phyloP scores from a whole-genome alignment of 2,888 invertebrate species.

The Taenaris catops region DNA sequence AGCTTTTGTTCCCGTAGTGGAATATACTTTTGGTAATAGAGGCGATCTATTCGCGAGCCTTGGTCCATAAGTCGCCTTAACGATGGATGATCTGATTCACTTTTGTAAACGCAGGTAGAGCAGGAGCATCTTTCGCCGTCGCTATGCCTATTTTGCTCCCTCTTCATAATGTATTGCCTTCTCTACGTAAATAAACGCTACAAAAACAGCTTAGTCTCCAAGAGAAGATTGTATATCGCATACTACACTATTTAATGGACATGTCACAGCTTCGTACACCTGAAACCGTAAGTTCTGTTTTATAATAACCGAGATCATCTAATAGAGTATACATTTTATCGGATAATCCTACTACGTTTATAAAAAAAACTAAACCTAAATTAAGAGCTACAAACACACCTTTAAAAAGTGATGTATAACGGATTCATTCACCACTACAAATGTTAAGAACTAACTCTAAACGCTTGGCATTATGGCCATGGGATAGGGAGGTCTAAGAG shows the following conservation, averaged over 20 bases:
- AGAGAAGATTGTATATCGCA: not conserved
- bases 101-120: slow-evolving; percentile 38
- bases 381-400: too few species aligned
- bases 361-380: too few species aligned
- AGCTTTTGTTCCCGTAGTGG: slow-evolving; percentile 44
- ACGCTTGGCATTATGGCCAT: too few species aligned
- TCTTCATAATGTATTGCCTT: slow-evolving; percentile 38
- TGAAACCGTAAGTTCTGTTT: slow-evolving; percentile 10
- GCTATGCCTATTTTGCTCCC: slow-evolving; percentile 25
- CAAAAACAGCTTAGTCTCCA: slow-evolving; percentile 2
- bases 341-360: too few species aligned
- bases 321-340: too few species aligned
- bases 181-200: slow-evolving; percentile 17
- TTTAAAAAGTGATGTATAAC: too few species aligned
- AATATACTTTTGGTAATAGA: slow-evolving; percentile 40
- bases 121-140: slow-evolving; percentile 39
- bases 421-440: too few species aligned
- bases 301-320: too few species aligned
- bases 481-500: too few species aligned
- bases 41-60: slow-evolving; percentile 39
- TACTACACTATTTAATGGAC: slow-evolving; percentile 10
- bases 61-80: slow-evolving; percentile 30
- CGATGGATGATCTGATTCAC: slow-evolving; percentile 36
- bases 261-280: slow-evolving; percentile 18
- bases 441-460: too few species aligned